These are phyloP conservation scores for Acanthosoma haemorrhoidale DNA, from an alignment of 2,888 invertebrate species.

Conservation along the genomic window DNA sequence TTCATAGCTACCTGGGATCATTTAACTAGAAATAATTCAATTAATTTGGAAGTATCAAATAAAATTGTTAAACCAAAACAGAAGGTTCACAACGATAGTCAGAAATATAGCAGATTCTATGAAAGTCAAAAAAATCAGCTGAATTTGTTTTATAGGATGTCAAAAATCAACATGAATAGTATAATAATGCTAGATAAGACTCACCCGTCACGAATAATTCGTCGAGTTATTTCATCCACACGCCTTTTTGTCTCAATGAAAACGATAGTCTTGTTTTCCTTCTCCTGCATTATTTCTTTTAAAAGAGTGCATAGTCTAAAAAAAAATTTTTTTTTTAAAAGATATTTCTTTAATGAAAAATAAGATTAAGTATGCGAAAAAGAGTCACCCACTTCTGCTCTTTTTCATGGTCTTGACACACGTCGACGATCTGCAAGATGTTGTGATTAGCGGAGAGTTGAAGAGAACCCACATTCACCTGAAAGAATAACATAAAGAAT, in stretches of 20 bases:
- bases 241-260: constrained; percentile 68
- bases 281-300: constrained; percentile 58
- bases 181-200: too few relatives aligned
- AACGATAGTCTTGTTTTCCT: constrained; percentile 64
- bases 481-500: too few relatives aligned
- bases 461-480: constrained; percentile 86
- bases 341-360: neutral
- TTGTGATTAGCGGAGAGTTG: constrained; percentile 93
- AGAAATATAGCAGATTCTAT: too few relatives aligned
- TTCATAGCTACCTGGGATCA: too few relatives aligned
- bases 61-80: too few relatives aligned
- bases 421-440: constrained; percentile 91
- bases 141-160: too few relatives aligned
- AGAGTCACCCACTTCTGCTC: constrained; percentile 51
- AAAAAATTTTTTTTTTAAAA: neutral
- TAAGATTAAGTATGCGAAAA: neutral
- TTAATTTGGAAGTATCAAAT: too few relatives aligned
- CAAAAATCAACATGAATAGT: too few relatives aligned
- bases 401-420: constrained; percentile 82
- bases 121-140: too few relatives aligned
- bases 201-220: constrained; percentile 58
- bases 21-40: too few relatives aligned
- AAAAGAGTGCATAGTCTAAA: constrained; percentile 53
- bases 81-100: too few relatives aligned
- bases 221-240: constrained; percentile 61